Conservation (phyloP, 2,888 invertebrate genomes). For the Troilus luridus region DNA sequence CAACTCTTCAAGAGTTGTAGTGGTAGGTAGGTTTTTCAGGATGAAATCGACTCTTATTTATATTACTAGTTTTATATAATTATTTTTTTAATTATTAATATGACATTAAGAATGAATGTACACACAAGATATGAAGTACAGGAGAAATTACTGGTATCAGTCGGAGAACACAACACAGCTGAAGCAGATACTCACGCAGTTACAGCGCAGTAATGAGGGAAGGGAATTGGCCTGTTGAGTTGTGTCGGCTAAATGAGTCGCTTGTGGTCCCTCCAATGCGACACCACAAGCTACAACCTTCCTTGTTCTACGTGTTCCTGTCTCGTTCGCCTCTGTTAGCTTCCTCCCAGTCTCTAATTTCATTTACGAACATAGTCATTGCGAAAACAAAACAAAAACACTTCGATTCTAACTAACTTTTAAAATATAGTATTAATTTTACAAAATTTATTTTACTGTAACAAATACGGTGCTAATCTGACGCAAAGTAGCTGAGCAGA, state of each 20-base stretch:
- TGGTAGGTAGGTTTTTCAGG: no score
- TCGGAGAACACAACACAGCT: background rate
- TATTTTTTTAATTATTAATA: no score
- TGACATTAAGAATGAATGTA: no score
- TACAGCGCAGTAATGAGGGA: background rate
- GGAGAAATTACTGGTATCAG: background rate
- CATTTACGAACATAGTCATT: background rate
- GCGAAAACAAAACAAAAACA: no score
- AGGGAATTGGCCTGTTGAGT: slow-evolving; percentile 16
- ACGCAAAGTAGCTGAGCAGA: no score
- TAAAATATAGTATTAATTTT: no score
- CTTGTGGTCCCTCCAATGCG: background rate
- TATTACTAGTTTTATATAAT: no score
- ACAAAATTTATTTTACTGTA: no score
- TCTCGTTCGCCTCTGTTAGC: background rate
- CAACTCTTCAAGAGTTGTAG: no score
- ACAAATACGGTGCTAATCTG: no score
- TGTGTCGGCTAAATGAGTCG: background rate
- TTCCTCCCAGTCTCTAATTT: background rate
- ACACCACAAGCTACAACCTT: background rate
- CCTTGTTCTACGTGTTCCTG: background rate
- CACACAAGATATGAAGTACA: background rate
- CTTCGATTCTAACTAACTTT: no score
- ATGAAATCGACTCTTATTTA: no score
- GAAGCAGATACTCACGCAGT: background rate